Conservation (phyloP, 1,140 invertebrate species). For the Proales similis region DNA sequence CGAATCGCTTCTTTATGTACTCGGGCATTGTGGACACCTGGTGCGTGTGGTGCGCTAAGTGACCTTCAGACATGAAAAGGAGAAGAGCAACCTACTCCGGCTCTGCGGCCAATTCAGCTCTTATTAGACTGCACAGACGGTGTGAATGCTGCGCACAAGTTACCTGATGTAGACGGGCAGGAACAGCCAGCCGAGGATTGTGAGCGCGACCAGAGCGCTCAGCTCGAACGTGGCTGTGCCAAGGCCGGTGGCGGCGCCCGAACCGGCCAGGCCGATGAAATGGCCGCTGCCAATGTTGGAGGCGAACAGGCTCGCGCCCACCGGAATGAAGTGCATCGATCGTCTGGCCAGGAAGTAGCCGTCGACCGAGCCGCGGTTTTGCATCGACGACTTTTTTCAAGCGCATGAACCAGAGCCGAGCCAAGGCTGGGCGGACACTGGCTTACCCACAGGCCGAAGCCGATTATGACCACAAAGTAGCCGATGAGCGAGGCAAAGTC, state of each 20-base stretch:
- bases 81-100: no score
- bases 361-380: conserved; percentile 35
- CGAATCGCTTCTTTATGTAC: conserved; percentile 58
- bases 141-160: no score
- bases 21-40: conserved; percentile 58
- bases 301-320: conserved; percentile 61
- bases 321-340: conserved; percentile 54
- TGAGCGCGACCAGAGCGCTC: conserved; percentile 3
- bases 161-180: conserved; percentile 58
- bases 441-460: conserved; percentile 37
- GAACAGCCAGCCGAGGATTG: conserved; percentile 57
- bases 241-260: conserved; percentile 47
- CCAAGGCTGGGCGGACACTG: not conserved
- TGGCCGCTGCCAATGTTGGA: conserved; percentile 61
- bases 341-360: conserved; percentile 60
- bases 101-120: no score
- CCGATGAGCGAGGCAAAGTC: conserved; percentile 7
- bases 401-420: not conserved
- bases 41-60: no score
- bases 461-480: conserved; percentile 33
- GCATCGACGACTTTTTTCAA: conserved; percentile 28
- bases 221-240: conserved; percentile 26
- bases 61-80: no score
- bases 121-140: no score
- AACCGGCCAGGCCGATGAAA: conserved; percentile 59